Base-by-base conservation (phyloP, 1,140 invertebrate genomes). In the Helicorthomorpha holstii region DNA sequence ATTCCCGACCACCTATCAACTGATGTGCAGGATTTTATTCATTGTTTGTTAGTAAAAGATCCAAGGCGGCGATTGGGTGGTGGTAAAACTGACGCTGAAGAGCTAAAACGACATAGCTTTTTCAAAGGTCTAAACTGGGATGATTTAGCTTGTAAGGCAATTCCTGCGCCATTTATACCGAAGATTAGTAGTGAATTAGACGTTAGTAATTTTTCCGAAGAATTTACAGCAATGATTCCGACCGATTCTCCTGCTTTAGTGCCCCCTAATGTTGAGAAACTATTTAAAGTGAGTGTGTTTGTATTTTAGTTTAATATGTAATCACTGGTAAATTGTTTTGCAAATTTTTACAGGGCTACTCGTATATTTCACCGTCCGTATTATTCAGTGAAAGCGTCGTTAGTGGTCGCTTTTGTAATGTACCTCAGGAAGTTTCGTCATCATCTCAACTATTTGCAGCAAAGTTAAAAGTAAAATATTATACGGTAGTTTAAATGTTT, bases 201-300 rank as follows among this genome's bases (percentile, higher is more conserved):
- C 70, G 87, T 90, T 2, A 89, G 86, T 61, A 95, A 96, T 70
- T 97, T 97, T 69, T 85, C 90, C 25, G 85, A 88, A 55, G 92
- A 97, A 71, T 97, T 98, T 64, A 97, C 92, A 0, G 78, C 79
- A 57, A 88, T 92, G 80, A 73, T 76, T 46, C 81, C 87, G 2
- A 79, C 84, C 1, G 90, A 95, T 66, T 91, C 86, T n/a, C 89
- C 90, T 0, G 86, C 84, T 2, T 77, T 87, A 43, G 77, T 83
- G 22, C 90, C 90, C 21, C 74, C 79, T 1, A 83, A 89, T 64
- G 81, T 80, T 57, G 84, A 90, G 57, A 86, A 85, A 64, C 75
- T 93, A 34, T 97, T 94, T 66, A 79, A 85, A 75, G 83, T 78
- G 59, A 58, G 59, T 52, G 23, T 22, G 12, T 4, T 16, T 21